Percentiles rank a stretch among this genome's conserved stretches.
These are phyloP conservation scores for Magallana gigas DNA, from an alignment of 1,140 invertebrate species.

Conservation along the genomic window DNA sequence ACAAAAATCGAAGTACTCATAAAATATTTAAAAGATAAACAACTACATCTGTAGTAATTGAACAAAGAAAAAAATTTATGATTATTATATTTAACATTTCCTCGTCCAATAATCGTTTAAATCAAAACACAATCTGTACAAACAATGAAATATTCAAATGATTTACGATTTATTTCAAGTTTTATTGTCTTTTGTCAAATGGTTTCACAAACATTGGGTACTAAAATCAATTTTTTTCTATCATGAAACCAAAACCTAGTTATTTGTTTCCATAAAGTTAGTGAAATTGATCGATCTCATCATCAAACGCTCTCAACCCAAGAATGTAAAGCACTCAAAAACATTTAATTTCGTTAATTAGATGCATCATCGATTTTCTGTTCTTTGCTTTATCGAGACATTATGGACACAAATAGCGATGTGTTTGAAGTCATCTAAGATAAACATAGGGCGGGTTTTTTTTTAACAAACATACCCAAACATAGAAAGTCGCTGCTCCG, in stretches of 20 bases:
- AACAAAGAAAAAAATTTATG: too few species aligned
- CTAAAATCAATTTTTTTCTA: neutral
- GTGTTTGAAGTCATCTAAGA: neutral
- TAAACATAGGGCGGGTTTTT: neutral
- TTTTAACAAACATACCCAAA: constrained; percentile 66
- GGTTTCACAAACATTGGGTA: neutral
- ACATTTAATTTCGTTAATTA: neutral
- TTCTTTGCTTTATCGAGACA: neutral
- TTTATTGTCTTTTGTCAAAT: too few species aligned
- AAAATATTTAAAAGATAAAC: too few species aligned
- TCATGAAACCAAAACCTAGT: neutral
- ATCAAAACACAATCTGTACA: too few species aligned
- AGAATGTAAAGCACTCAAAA: neutral
- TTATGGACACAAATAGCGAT: neutral
- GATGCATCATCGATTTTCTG: neutral
- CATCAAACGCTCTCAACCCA: neutral
- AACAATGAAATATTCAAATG: too few species aligned
- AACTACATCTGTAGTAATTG: too few species aligned
- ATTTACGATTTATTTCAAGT: too few species aligned
- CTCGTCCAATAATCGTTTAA: too few species aligned
- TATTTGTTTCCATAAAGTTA: too few species aligned
- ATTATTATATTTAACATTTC: neutral
- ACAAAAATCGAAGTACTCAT: neutral
- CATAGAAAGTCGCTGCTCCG: constrained; percentile 72
- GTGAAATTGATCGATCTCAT: neutral